Percentiles rank a stretch among this genome's conserved stretches.
phyloP scores from a whole-genome alignment of 1,140 invertebrate species.

The Zaprionus tsacasi region DNA sequence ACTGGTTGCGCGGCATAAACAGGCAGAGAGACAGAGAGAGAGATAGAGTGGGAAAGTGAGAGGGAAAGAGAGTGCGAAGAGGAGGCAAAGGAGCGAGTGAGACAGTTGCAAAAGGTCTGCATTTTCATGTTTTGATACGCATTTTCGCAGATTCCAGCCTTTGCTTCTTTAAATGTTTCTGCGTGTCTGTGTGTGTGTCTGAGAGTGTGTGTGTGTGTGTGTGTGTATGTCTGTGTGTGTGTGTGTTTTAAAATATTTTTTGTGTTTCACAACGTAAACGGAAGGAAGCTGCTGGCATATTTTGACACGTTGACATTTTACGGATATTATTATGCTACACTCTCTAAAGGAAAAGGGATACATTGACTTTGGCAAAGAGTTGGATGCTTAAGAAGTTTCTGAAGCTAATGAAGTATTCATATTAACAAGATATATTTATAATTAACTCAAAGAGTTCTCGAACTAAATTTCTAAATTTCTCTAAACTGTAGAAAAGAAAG shows the following conservation, averaged over 20 bases:
- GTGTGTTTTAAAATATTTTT: constrained; percentile 53
- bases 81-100: neutral
- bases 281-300: constrained; percentile 64
- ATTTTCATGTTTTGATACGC: constrained; percentile 45
- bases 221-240: constrained; percentile 25
- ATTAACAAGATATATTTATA: too few species aligned
- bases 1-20: neutral
- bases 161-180: constrained; percentile 15
- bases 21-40: neutral
- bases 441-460: too few species aligned
- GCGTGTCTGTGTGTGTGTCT: constrained; percentile 2
- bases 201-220: constrained; percentile 10
- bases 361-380: neutral
- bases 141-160: constrained; percentile 40
- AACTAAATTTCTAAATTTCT: too few species aligned
- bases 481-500: too few species aligned
- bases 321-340: constrained; percentile 45
- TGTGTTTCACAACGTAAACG: constrained; percentile 53
- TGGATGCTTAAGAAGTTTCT: neutral
- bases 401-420: too few species aligned
- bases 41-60: neutral
- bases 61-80: neutral
- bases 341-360: neutral
- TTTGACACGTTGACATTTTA: constrained; percentile 67
- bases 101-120: constrained; percentile 13